Conservation (phyloP, 1,140 invertebrate species). For the Tetraneura akinire region DNA sequence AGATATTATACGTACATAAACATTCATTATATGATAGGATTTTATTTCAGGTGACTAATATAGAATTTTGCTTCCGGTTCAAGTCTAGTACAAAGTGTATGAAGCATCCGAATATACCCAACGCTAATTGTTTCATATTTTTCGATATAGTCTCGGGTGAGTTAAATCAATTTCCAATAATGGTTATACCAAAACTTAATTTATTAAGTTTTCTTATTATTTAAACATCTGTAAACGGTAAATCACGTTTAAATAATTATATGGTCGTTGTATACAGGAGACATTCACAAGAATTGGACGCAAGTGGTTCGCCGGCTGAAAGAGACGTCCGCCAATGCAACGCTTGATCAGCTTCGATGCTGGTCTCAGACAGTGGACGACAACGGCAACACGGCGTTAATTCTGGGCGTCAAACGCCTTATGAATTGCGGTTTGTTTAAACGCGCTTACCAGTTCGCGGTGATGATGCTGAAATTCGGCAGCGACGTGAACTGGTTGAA, state of each 20-base stretch:
- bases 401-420: constrained; percentile 56
- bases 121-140: constrained; percentile 47
- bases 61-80: constrained; percentile 47
- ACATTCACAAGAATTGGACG: constrained; percentile 41
- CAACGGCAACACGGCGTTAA: constrained; percentile 61
- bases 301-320: constrained; percentile 42
- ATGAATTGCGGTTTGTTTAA: constrained; percentile 56
- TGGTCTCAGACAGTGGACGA: constrained; percentile 56
- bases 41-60: constrained; percentile 39
- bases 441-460: constrained; percentile 55
- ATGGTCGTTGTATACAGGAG: not conserved
- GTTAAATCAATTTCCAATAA: not conserved
- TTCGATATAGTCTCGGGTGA: constrained; percentile 40
- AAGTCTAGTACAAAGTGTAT: constrained; percentile 26
- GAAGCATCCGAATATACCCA: constrained; percentile 36
- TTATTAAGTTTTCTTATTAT: too few relatives aligned
- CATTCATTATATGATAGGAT: not conserved
- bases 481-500: constrained; percentile 57
- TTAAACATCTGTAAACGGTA: too few relatives aligned
- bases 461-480: constrained; percentile 56
- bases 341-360: not conserved
- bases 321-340: constrained; percentile 21
- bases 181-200: too few relatives aligned
- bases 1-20: too few relatives aligned
- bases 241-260: too few relatives aligned